Evolutionary conservation across 2,113 vertebrate species (phyloP), one percentile per base, ranked within the genome.

Genomic region (Agelaius tricolor): DNA sequence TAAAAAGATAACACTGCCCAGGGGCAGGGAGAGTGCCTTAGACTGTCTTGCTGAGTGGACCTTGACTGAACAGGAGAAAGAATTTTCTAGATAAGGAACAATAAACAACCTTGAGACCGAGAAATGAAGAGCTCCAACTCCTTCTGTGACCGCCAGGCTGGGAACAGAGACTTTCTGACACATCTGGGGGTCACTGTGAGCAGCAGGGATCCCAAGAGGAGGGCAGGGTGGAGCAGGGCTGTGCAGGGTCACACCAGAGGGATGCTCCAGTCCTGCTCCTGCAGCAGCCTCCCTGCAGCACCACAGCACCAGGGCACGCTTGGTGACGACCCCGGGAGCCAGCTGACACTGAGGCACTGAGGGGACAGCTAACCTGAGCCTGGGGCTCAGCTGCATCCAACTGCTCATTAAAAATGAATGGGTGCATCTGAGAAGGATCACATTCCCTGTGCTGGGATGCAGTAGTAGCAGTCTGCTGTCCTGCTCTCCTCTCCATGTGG

Each of bases 261-360:
- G 46, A 20, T 4, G 26, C 23, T 37, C 39, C 30, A 6, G 58
- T 30, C 3, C 0, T 6, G 16, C 68, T 51, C 39, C 30, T 1
- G 0, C 30, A 39, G 61, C 68, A 54, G 33, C 33, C 46, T 49
- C 13, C 58, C 33, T 35, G 72, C 44, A 28, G 54, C 26, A 6
- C 28, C 26, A 2, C 11, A 1, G 24, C 2, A 0, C 18, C 7
- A 1, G 11, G 13, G 5, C 5, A 1, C 1, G 1, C 8, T 72
- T 58, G 5, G 1, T 2, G 14, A 6, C 47, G 5, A 2, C 63
- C 39, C 2, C 54, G 23, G 27, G 78, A 72, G 49, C 44, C 37
- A 17, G 47, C 12, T 1, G 35, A 2, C 26, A n/a, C 1, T 8
- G 44, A 28, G 23, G 41, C 37, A 1, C 41, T 46, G 9, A 12